phyloP scores from a whole-genome alignment of 2,797 vertebrate species.

The Arctocebus calabarensis region DNA sequence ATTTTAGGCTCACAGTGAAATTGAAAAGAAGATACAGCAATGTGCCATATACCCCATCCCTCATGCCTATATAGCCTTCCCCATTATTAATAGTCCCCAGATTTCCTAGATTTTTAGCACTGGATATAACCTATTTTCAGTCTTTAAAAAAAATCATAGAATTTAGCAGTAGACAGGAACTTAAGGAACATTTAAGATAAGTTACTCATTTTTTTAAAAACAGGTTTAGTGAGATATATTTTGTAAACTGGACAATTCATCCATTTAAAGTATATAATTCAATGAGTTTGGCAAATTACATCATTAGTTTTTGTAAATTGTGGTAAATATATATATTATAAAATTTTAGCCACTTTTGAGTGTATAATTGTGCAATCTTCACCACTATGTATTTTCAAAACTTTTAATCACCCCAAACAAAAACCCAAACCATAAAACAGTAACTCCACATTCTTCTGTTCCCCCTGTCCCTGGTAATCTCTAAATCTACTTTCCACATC shows the following conservation, averaged over 20 bases:
- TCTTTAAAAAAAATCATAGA: conserved; percentile 10
- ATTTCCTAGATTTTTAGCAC: not conserved
- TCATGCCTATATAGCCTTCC: not conserved
- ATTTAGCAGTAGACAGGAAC: not conserved
- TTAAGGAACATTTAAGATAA: conserved; percentile 44
- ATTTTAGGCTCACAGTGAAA: conserved; percentile 13
- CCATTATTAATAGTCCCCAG: not conserved
- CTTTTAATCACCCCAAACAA: not conserved
- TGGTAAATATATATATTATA: not conserved
- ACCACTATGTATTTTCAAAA: conserved; percentile 44
- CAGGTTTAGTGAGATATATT: conserved; percentile 24
- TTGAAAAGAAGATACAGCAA: not conserved
- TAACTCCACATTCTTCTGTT: not conserved
- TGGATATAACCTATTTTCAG: conserved; percentile 27
- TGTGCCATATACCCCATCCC: not conserved
- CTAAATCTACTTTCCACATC: conserved; percentile 18
- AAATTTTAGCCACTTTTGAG: not conserved
- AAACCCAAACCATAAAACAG: not conserved
- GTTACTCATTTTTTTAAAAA: not conserved
- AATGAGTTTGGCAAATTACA: not conserved
- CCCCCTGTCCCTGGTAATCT: not conserved
- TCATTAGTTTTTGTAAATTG: conserved; percentile 36
- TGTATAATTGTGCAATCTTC: not conserved
- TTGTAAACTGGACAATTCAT: not conserved
- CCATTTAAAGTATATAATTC: not conserved